Evolutionary conservation across 1,140 invertebrate genomes (phyloP), one percentile per base, ranked within the genome.

Genomic region (Sipha flava): DNA sequence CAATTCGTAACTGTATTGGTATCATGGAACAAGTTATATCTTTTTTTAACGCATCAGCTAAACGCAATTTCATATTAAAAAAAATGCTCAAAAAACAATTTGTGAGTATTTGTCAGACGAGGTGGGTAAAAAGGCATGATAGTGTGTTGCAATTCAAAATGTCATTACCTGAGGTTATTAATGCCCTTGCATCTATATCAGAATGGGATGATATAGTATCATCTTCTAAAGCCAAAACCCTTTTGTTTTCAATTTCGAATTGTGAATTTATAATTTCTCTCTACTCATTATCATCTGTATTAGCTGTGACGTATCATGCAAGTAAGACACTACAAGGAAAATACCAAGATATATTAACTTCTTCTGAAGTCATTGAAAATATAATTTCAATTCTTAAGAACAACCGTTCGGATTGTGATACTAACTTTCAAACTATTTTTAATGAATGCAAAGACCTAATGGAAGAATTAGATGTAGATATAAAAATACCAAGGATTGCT

Each of bases 41-140:
- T 18, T 68, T 68, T 68, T 68, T 68, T 68, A 37, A 68, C 18
- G 9, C 10, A 21, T 40, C 34, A 12, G 18, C 64, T 16, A 68
- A 68, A 68, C 64, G 64, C n/a, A 66, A 66, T 66, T 66, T 66
- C 12, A 23, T 66, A 18, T 23, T 31, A 34, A 66, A 66, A 66
- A 66, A 37, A 37, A 26, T 26, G 21, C 52, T 26, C 21, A 54
- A 23, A 52, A 52, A 52, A 52, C 49, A 52, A 52, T 52, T 52
- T 52, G n/a, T 52, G 1, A 52, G 49, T 52, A 10, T 64, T n/a
- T 64, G 62, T 40, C 16, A 64, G 16, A 64, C 62, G 0, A 64
- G 62, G 12, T 66, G 62, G 62, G 62, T 66, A n/a, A 29, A 66
- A 34, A 66, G 31, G 62, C 62, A 66, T 23, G 62, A 31, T 66